These are phyloP conservation scores for Ctenicera cuprea DNA, from an alignment of 2,888 invertebrate species.

Conservation along the genomic window DNA sequence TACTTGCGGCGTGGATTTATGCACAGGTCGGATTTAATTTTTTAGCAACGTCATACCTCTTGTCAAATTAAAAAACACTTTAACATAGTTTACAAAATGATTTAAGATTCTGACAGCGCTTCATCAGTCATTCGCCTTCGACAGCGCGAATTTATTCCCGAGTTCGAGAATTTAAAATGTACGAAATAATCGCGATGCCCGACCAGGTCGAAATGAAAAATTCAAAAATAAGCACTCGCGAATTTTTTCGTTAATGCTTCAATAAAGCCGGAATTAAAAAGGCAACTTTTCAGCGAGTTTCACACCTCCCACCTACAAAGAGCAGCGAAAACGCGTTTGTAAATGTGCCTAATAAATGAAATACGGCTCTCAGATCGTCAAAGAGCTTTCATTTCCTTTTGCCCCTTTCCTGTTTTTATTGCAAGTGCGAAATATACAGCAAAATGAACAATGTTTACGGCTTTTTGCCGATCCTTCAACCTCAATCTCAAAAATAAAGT, in stretches of 20 bases:
- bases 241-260: conserved; percentile 25
- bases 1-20: neutral
- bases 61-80: conserved; percentile 49
- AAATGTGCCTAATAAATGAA: conserved; percentile 27
- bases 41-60: conserved; percentile 39
- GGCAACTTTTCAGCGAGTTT: conserved; percentile 17
- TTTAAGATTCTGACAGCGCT: conserved; percentile 42
- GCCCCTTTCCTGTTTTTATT: conserved; percentile 22
- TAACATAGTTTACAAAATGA: conserved; percentile 44
- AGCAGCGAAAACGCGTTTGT: conserved; percentile 20
- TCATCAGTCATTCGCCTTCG: conserved; percentile 44
- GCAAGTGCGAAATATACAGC: conserved; percentile 28
- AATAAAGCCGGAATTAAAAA: conserved; percentile 27
- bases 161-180: conserved; percentile 27
- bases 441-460: conserved; percentile 20
- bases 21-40: conserved; percentile 42
- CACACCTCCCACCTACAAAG: conserved; percentile 22
- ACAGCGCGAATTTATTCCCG: conserved; percentile 37
- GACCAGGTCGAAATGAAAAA: conserved; percentile 22
- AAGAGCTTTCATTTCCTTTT: conserved; percentile 26
- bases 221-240: conserved; percentile 18
- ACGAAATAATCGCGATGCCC: conserved; percentile 27
- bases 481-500: conserved; percentile 13
- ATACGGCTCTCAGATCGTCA: conserved; percentile 24
- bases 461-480: conserved; percentile 2